phyloP scores from a whole-genome alignment of 2,113 vertebrate species.

The Anas platyrhynchos region DNA sequence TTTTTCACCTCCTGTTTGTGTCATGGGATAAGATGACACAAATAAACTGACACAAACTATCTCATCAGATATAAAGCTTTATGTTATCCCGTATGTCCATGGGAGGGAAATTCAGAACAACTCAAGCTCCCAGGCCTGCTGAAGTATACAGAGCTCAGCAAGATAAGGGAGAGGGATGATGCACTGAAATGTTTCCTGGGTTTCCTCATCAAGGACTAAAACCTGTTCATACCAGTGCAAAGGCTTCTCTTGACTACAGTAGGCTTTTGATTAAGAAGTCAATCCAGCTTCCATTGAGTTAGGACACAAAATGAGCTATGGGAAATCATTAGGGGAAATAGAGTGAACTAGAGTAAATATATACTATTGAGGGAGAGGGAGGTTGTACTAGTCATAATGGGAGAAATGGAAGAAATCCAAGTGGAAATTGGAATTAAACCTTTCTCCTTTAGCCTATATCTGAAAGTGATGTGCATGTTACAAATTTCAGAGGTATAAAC shows the following conservation, averaged over 20 bases:
- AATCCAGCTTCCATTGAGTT: not conserved
- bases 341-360: not conserved
- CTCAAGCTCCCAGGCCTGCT: not conserved
- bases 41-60: not conserved
- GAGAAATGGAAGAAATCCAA: not conserved
- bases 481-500: not conserved
- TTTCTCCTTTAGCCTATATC: accelerated
- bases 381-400: not conserved
- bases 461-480: not conserved
- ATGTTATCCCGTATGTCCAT: accelerated
- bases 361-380: accelerated
- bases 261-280: not conserved
- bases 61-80: not conserved
- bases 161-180: not conserved
- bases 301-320: not conserved
- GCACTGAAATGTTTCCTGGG: accelerated
- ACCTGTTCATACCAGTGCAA: accelerated
- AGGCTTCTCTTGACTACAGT: not conserved
- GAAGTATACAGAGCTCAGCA: not conserved
- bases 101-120: accelerated
- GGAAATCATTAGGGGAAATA: not conserved
- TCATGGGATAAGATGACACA: not conserved
- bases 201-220: not conserved
- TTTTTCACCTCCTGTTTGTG: accelerated
- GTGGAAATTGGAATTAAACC: not conserved